Base-by-base conservation (phyloP, 2,113 vertebrate genomes). In the Scomber colias region DNA sequence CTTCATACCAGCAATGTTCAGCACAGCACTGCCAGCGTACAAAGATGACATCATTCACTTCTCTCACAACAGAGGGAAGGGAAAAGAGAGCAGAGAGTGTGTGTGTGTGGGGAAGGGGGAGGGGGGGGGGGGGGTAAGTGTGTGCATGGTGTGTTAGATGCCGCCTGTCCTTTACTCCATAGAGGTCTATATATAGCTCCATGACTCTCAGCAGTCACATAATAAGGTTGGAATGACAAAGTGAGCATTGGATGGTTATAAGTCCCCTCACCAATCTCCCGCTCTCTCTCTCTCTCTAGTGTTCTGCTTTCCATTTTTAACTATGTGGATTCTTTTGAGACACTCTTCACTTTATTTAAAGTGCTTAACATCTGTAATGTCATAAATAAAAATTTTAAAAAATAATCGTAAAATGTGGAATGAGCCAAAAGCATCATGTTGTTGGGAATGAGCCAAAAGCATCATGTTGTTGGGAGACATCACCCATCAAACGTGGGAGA, bases 221-320 rank as follows among this genome's bases (percentile, higher is more conserved):
- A 93, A 94, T 91, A 90, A 91, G 91, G 85, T 84, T 93, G 87
- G 72, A 85, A 85, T 87, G 90, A 94, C 89, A 94, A 81, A 93
- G 89, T 93, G 87, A 79, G 84, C 90, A 59, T 54, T 64, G 44
- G 89, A 82, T 61, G 78, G 73, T 80, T 87, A 87, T 89, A 89
- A 87, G 90, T 89, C 77, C 84, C 21, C 35, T 31, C 56, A 70
- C 17, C 74, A 30, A 50, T 75, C 79, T 51, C 21, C 51, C 73
- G 53, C 50, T 57, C 45, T 30, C 61, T 40, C 48, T 68, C 61
- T 57, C 50, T 76, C 71, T 71, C 62, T 79, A 17, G 13, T 65
- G 75, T 17, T 84, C 81, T 82, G 70, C 49, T 81, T 87, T 87
- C 61, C 65, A 68, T 81, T 81, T 84, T 48, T 78, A 82, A 71